Evolutionary conservation across 1,140 invertebrate genomes (phyloP).

Genomic region (Grapholita molesta): DNA sequence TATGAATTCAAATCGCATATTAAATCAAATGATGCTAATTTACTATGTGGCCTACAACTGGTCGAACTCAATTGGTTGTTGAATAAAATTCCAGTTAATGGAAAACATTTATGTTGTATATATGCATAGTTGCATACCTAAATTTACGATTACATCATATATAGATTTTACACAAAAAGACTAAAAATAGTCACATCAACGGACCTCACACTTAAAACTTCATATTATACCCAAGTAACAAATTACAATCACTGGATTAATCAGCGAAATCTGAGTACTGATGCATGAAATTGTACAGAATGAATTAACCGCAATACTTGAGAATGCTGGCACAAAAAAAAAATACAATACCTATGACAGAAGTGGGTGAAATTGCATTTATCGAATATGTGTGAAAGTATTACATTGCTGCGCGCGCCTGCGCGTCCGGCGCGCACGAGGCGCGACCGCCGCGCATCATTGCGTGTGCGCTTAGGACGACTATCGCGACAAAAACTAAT

Average conservation of each 20-base stretch:
- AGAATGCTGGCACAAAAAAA: conserved; percentile 11
- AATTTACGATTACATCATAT: too few relatives aligned
- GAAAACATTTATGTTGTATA: too few relatives aligned
- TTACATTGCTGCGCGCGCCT: conserved; percentile 35
- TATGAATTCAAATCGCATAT: background rate
- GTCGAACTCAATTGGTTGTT: background rate
- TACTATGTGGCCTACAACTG: too few relatives aligned
- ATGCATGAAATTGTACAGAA: background rate
- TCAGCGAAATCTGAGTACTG: background rate
- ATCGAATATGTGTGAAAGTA: conserved; percentile 62
- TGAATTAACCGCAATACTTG: background rate
- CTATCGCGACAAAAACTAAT: conserved; percentile 3
- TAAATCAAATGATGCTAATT: background rate
- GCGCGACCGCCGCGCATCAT: conserved; percentile 50
- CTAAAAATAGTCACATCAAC: background rate
- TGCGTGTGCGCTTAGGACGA: conserved; percentile 25
- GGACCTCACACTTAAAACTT: background rate
- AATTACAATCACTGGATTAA: background rate
- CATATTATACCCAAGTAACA: too few relatives aligned
- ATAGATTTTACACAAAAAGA: too few relatives aligned
- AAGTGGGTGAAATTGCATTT: conserved; percentile 54
- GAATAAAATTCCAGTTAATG: background rate
- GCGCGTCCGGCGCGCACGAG: conserved; percentile 34
- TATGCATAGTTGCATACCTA: too few relatives aligned
- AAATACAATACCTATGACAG: conserved; percentile 8